A percentile compares a stretch with the other conserved stretches of the same genome.
Evolutionary conservation across 2,888 invertebrate genomes (phyloP).

Genomic region (Cataglyphis albicans): DNA sequence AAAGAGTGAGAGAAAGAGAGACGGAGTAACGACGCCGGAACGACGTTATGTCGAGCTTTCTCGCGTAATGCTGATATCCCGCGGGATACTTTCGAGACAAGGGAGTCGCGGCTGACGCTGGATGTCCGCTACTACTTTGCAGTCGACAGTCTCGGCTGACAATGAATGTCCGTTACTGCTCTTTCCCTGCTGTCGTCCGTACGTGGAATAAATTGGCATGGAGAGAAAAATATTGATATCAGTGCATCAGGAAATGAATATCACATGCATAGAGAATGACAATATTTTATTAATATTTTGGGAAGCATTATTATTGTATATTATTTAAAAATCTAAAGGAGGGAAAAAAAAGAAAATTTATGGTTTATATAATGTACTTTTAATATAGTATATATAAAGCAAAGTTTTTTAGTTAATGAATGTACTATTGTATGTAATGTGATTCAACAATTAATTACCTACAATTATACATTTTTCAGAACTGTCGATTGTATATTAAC

Average conservation of each 20-base stretch:
- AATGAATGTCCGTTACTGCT: not conserved
- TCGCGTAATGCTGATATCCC: constrained; percentile 59
- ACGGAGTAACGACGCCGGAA: constrained; percentile 42
- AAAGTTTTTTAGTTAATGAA: not conserved
- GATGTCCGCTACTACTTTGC: constrained; percentile 27
- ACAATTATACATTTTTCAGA: too few species aligned
- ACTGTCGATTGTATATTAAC: not conserved
- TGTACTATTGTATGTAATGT: not conserved
- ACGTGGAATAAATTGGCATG: not conserved
- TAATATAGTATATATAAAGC: not conserved
- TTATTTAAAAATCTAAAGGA: not conserved
- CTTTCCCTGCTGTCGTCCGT: not conserved
- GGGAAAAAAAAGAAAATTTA: not conserved
- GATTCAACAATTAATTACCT: too few species aligned
- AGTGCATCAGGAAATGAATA: not conserved
- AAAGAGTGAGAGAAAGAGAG: constrained; percentile 8
- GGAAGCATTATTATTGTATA: not conserved
- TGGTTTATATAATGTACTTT: not conserved
- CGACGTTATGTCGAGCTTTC: constrained; percentile 64
- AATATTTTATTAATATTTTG: not conserved
- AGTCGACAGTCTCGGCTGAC: constrained; percentile 1
- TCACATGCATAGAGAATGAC: not conserved
- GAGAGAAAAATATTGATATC: not conserved
- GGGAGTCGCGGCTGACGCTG: constrained; percentile 16
- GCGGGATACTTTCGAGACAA: constrained; percentile 53